These are phyloP conservation scores for Petrolisthes manimaculis DNA, from an alignment of 2,888 invertebrate genomes.

Conservation along the genomic window DNA sequence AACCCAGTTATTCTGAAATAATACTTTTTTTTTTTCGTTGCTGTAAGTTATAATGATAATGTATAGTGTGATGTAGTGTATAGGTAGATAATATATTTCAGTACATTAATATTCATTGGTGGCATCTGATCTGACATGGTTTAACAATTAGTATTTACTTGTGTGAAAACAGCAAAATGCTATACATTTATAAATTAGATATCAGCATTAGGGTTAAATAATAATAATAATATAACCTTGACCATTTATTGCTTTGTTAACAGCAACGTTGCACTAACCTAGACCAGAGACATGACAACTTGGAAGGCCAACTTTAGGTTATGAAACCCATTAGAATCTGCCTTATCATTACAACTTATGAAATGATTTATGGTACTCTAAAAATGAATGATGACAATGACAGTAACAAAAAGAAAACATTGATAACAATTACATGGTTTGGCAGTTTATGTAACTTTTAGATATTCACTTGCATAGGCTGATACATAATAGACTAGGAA, in stretches of 20 bases:
- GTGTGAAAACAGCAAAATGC: background rate
- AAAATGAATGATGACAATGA: slow-evolving; percentile 50
- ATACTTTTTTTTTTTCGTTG: too few species aligned
- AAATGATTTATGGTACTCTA: slow-evolving; percentile 50
- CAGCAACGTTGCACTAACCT: slow-evolving; percentile 63
- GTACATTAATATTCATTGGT: background rate
- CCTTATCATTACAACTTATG: slow-evolving; percentile 50
- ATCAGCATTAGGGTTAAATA: background rate
- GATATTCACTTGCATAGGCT: slow-evolving; percentile 60
- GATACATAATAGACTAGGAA: slow-evolving; percentile 53
- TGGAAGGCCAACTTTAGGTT: slow-evolving; percentile 57
- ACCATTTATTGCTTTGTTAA: slow-evolving; percentile 63
- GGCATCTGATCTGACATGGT: too few species aligned
- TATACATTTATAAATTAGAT: background rate
- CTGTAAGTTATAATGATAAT: too few species aligned
- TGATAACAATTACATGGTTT: slow-evolving; percentile 52
- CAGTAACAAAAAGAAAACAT: slow-evolving; percentile 50
- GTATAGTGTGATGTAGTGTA: too few species aligned
- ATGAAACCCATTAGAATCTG: slow-evolving; percentile 48
- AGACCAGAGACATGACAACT: slow-evolving; percentile 62
- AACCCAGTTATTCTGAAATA: too few species aligned
- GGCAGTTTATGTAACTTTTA: slow-evolving; percentile 39
- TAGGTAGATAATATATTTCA: too few species aligned
- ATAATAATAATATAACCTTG: slow-evolving; percentile 36
- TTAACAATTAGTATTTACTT: too few species aligned